Conservation (phyloP, 2,888 invertebrate genomes). For the Agonopterix subpropinquella region DNA sequence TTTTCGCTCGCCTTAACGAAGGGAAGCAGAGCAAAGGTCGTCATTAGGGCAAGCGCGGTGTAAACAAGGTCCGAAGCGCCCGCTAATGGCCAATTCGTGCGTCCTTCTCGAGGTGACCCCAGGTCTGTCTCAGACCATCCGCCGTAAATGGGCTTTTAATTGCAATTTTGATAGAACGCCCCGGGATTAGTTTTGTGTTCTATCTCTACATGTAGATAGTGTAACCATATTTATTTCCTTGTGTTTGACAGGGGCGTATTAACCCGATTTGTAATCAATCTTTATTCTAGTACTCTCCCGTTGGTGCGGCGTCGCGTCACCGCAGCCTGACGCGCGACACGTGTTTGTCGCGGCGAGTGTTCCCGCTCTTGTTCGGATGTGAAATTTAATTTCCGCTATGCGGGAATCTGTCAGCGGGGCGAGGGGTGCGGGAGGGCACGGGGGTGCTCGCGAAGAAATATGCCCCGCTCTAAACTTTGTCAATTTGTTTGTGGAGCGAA, state of each 20-base stretch:
- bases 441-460: conserved; percentile 62
- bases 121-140: conserved; percentile 57
- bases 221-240: conserved; percentile 7
- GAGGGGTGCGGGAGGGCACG: conserved; percentile 32
- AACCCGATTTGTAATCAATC: conserved; percentile 41
- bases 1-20: conserved; percentile 76
- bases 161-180: conserved; percentile 69
- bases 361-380: conserved; percentile 72
- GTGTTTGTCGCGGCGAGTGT: conserved; percentile 55
- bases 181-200: conserved; percentile 58
- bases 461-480: conserved; percentile 75
- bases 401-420: conserved; percentile 62
- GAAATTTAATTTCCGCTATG: conserved; percentile 74
- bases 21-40: conserved; percentile 76
- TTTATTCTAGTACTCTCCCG: conserved; percentile 16
- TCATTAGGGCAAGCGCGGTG: conserved; percentile 77
- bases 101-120: conserved; percentile 71
- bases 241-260: conserved; percentile 3
- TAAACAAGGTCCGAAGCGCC: conserved; percentile 75
- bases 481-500: conserved; percentile 76
- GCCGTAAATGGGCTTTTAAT: conserved; percentile 72
- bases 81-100: conserved; percentile 76
- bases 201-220: conserved; percentile 28
- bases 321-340: conserved; percentile 42
- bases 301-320: conserved; percentile 9